Conservation (phyloP, 2,113 vertebrate genomes). For the Mola mola region DNA sequence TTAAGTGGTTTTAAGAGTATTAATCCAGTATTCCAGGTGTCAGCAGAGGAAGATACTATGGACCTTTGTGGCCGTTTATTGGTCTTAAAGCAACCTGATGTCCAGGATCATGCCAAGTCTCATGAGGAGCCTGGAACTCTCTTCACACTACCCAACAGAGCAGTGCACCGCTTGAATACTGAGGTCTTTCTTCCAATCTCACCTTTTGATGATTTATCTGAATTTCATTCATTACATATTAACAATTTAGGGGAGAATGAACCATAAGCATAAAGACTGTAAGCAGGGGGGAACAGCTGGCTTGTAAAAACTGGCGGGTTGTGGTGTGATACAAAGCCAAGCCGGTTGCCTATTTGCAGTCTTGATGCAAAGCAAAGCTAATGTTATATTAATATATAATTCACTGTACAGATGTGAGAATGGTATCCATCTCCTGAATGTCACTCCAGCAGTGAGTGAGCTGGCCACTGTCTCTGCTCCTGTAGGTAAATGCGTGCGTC, state of each 20-base stretch:
- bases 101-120: conserved; percentile 58
- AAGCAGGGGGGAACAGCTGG: too few species aligned
- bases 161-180: neutral
- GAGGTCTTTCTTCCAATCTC: neutral
- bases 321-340: too few species aligned
- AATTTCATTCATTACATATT: neutral
- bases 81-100: conserved; percentile 32
- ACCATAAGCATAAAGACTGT: too few species aligned
- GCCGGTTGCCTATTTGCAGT: neutral
- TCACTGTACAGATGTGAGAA: neutral
- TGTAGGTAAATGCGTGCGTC: neutral
- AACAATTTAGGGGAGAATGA: neutral
- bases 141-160: conserved; percentile 23
- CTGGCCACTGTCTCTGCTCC: neutral
- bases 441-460: neutral
- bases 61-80: conserved; percentile 24
- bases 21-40: conserved; percentile 23
- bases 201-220: neutral
- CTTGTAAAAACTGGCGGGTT: too few species aligned
- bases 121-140: conserved; percentile 12
- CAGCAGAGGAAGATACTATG: too few species aligned
- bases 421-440: too few species aligned
- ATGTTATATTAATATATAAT: neutral
- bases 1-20: conserved; percentile 27
- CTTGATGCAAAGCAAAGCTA: neutral